Evolutionary conservation across 2,888 invertebrate species (phyloP).

Genomic region (Chrysomela aeneicollis): DNA sequence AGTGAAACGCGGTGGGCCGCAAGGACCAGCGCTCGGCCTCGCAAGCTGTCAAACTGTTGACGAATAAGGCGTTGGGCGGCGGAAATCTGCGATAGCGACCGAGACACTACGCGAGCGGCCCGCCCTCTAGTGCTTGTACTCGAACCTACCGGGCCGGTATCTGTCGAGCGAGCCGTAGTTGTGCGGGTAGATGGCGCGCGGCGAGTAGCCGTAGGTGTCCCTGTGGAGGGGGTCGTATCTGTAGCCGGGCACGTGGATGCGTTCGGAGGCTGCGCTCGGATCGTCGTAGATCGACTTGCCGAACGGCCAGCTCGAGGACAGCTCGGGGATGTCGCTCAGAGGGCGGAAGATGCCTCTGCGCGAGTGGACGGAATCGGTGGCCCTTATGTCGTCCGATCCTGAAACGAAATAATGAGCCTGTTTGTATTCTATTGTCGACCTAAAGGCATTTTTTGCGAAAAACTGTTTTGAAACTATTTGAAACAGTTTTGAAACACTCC

Average conservation of each 20-base stretch:
- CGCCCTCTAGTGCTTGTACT: conserved; percentile 54
- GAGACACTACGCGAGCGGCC: not conserved
- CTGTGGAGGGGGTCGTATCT: conserved; percentile 91
- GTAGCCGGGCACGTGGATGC: conserved; percentile 88
- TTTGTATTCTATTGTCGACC: too few species aligned
- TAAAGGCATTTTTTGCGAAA: too few species aligned
- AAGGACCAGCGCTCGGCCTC: conserved; percentile 45
- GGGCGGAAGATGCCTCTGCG: conserved; percentile 70
- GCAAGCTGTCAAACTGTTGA: conserved; percentile 43
- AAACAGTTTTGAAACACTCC: too few species aligned
- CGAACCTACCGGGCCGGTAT: conserved; percentile 84
- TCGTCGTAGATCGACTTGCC: conserved; percentile 90
- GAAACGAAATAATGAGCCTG: conserved; percentile 42
- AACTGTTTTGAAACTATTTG: too few species aligned
- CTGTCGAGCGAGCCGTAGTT: conserved; percentile 79
- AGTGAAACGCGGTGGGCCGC: conserved; percentile 28
- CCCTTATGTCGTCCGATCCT: conserved; percentile 93
- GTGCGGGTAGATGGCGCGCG: conserved; percentile 86
- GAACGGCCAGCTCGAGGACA: conserved; percentile 76
- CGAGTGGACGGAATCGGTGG: conserved; percentile 73
- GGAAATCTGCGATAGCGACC: conserved; percentile 42
- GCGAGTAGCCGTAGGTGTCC: conserved; percentile 89
- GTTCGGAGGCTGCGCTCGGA: conserved; percentile 80
- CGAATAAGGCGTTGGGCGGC: conserved; percentile 28
- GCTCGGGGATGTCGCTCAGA: conserved; percentile 78